A percentile compares a stretch with the other conserved stretches of the same genome.
phyloP scores from a whole-genome alignment of 2,888 invertebrate species.

The Abscondita cerata region DNA sequence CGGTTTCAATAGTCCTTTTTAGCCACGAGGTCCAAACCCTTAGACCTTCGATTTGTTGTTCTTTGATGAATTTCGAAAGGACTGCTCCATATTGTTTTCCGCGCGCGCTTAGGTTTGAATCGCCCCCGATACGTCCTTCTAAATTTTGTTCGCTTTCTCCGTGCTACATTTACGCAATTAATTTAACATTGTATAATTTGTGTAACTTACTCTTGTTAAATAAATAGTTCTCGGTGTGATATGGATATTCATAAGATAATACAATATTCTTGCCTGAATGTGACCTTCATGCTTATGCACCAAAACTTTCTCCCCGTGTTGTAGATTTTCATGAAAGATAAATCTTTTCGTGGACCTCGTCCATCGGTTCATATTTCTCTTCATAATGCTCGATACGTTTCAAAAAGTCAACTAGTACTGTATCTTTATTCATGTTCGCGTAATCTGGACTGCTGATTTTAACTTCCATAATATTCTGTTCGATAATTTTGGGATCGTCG shows the following conservation, averaged over 20 bases:
- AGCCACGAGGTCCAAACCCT: slow-evolving; percentile 98
- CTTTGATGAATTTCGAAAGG: slow-evolving; percentile 82
- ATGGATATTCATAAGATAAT: slow-evolving; percentile 99
- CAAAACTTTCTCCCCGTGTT: slow-evolving; percentile 89
- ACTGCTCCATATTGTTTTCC: slow-evolving; percentile 80
- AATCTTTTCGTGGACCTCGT: slow-evolving; percentile 83
- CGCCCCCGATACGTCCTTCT: slow-evolving; percentile 94
- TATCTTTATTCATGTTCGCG: slow-evolving; percentile 90
- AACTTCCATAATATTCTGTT: slow-evolving; percentile 90
- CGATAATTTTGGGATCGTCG: slow-evolving; percentile 94
- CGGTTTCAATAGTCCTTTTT: slow-evolving; percentile 95
- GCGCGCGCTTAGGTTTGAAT: slow-evolving; percentile 83
- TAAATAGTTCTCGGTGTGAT: slow-evolving; percentile 98
- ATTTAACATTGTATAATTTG: too few relatives aligned
- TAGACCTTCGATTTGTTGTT: slow-evolving; percentile 83
- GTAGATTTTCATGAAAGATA: slow-evolving; percentile 96
- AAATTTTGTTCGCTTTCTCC: slow-evolving; percentile 96
- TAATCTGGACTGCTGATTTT: slow-evolving; percentile 96
- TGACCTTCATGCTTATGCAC: slow-evolving; percentile 96
- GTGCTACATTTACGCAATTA: slow-evolving; percentile 66
- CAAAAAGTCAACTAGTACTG: slow-evolving; percentile 89
- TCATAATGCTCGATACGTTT: slow-evolving; percentile 95
- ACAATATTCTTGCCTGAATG: slow-evolving; percentile 96
- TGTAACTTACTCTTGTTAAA: slow-evolving; percentile 80
- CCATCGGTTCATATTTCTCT: slow-evolving; percentile 89